Conservation (phyloP, 2,113 vertebrate species). For the Hippolais icterina region DNA sequence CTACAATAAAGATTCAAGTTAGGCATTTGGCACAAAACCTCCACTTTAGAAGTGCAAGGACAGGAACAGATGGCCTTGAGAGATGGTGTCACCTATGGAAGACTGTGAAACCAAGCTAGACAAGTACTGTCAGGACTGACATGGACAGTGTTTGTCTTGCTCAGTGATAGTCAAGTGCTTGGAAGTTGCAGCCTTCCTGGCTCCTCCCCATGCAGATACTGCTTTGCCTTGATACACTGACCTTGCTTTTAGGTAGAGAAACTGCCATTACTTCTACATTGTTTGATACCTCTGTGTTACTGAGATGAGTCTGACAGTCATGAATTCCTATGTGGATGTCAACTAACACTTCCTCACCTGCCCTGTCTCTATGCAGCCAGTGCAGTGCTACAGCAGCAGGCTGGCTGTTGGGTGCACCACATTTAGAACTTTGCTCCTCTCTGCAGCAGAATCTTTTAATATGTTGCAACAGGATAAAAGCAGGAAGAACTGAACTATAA, state of each 20-base stretch:
- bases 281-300: not conserved
- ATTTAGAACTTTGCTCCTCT: not conserved
- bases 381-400: not conserved
- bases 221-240: not conserved
- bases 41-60: not conserved
- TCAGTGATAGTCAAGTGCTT: not conserved
- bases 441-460: not conserved
- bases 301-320: not conserved
- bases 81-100: not conserved
- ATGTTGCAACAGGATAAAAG: not conserved
- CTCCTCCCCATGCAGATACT: not conserved
- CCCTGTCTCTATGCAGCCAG: fast-evolving
- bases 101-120: not conserved
- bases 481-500: not conserved
- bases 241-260: not conserved
- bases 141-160: not conserved
- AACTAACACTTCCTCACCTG: not conserved
- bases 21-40: not conserved
- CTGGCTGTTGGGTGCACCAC: not conserved
- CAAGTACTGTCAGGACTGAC: not conserved
- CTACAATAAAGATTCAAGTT: not conserved
- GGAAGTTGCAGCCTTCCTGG: not conserved
- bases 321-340: not conserved
- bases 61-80: not conserved
- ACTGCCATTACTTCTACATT: not conserved